Evolutionary conservation across 2,888 invertebrate genomes (phyloP).

Genomic region (Cantharis flavilabris): DNA sequence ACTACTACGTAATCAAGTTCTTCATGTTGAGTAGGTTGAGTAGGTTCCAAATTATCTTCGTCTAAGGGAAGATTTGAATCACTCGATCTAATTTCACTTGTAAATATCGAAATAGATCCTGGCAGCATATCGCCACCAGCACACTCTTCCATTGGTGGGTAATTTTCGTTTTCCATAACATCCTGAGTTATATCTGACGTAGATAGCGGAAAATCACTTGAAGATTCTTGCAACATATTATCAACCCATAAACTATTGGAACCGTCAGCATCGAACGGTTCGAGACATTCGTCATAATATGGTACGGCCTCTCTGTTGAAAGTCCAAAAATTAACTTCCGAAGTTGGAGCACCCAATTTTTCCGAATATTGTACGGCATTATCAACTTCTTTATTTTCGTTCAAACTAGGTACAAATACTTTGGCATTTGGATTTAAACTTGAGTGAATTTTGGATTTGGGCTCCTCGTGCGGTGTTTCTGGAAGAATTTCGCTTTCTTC

Average conservation of each 20-base stretch:
- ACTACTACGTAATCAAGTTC: neutral
- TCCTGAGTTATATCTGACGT: neutral
- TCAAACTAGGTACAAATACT: slow-evolving; percentile 12
- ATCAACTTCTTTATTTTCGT: neutral
- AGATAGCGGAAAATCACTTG: slow-evolving; percentile 3
- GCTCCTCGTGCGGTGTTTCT: neutral
- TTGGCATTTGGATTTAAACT: slow-evolving; percentile 25
- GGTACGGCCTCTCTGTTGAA: neutral
- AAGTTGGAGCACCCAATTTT: neutral
- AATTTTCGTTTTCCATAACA: neutral
- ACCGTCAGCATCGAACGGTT: slow-evolving; percentile 39
- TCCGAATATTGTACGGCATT: neutral
- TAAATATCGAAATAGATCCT: neutral
- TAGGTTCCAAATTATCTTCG: neutral
- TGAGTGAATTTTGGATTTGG: slow-evolving; percentile 3
- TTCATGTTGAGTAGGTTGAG: neutral
- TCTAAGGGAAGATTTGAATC: neutral
- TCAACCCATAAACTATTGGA: slow-evolving; percentile 48
- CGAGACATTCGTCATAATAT: neutral
- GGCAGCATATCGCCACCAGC: neutral
- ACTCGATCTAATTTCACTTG: neutral
- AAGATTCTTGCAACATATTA: slow-evolving; percentile 44
- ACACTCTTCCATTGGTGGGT: neutral
- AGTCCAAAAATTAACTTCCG: neutral
- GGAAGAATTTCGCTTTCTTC: neutral